Evolutionary conservation across 2,888 invertebrate species (phyloP), one percentile per base, ranked within the genome.

Genomic region (Panzeria rudis): DNA sequence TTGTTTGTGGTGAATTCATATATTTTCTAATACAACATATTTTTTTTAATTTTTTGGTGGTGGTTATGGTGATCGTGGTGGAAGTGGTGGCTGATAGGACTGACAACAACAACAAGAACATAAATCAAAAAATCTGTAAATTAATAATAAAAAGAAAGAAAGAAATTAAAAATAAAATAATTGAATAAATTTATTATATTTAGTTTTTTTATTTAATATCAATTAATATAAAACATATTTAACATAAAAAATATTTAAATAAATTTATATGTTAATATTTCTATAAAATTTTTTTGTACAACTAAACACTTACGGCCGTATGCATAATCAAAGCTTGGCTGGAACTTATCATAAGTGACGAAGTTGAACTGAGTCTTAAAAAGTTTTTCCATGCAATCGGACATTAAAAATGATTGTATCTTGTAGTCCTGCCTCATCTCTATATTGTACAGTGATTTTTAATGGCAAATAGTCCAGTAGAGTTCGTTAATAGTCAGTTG

Each of bases 81-180:
- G 76, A 82, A 47, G 84, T 86, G 83, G 83, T 85, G 82, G 86
- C 84, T 84, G 86, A 86, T 85, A 84, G 89, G 89, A 90, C 89
- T 88, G 90, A 85, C 84, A 80, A 84, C 85, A 85, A 82, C 76
- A 82, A 85, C 85, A 85, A 85, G n/a, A n/a, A n/a, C n/a, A n/a
- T 85, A 90, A 91, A 90, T 91, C 90, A 90, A 90, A 85, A 90
- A 90, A 90, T 90, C 90, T 90, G 90, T 89, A 90, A 90, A 87
- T 81, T 87, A 87, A 86, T 71, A 87, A 83, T 69, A 85, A 86
- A 89, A 86, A 88, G 84, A 87, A 84, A 86, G 41, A 84, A 85
- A 76, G 64, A 79, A 86, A 84, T 76, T 77, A 84, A 64, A 83
- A 86, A 80, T 79, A 44, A 80, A 81, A 77, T 44, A 84, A 72